A percentile compares a stretch with the other conserved stretches of the same genome.
Conservation (phyloP, 2,888 invertebrate genomes). For the Tortrix viridana region DNA sequence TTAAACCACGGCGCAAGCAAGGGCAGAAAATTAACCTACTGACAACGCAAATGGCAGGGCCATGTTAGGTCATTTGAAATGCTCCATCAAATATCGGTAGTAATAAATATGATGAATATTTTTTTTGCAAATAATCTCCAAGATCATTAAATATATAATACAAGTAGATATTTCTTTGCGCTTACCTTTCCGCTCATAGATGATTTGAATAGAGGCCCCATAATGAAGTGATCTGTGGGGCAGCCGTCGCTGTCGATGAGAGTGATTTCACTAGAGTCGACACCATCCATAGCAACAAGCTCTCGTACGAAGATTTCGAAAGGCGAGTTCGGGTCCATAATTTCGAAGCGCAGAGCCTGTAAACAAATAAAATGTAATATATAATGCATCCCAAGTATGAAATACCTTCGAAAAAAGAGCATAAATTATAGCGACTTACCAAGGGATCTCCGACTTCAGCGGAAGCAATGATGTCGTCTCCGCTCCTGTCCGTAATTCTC, state of each 20-base stretch:
- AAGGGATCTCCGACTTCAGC: slow-evolving; percentile 97
- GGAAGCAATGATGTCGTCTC: slow-evolving; percentile 92
- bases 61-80: too few species aligned
- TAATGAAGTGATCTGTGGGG: slow-evolving; percentile 96
- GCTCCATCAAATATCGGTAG: too few species aligned
- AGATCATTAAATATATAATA: too few species aligned
- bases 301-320: slow-evolving; percentile 98
- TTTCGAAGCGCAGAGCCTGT: slow-evolving; percentile 93
- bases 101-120: too few species aligned
- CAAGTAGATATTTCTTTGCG: too few species aligned
- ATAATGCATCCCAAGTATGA: background rate
- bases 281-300: slow-evolving; percentile 96
- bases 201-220: slow-evolving; percentile 95
- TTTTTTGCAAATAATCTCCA: too few species aligned
- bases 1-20: too few species aligned
- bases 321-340: slow-evolving; percentile 95
- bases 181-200: slow-evolving; percentile 90
- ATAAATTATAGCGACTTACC: slow-evolving; percentile 54
- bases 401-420: background rate
- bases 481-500: slow-evolving; percentile 94
- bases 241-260: slow-evolving; percentile 96
- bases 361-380: slow-evolving; percentile 57
- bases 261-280: slow-evolving; percentile 95
- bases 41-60: too few species aligned
- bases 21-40: too few species aligned